A percentile compares a stretch with the other conserved stretches of the same genome.
phyloP scores from a whole-genome alignment of 2,797 vertebrate genomes.

The Paramormyrops hopkinsi region DNA sequence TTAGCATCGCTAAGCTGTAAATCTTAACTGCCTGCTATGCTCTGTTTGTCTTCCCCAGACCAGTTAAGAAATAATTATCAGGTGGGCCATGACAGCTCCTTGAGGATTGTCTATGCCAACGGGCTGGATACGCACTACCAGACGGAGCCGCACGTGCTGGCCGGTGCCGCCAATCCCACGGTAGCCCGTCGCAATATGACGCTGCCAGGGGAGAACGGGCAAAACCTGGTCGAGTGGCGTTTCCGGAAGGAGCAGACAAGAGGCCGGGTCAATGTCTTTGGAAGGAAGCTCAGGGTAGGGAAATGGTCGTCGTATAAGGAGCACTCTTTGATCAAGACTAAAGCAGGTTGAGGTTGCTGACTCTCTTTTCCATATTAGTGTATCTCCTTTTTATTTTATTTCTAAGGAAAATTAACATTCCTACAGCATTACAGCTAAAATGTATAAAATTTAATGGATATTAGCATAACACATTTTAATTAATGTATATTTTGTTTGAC shows the following conservation, averaged over 20 bases:
- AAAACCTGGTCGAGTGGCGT: constrained; percentile 95
- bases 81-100: constrained; percentile 86
- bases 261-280: constrained; percentile 92
- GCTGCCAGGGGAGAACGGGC: constrained; percentile 85
- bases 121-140: constrained; percentile 94
- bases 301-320: not conserved
- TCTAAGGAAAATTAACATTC: not conserved
- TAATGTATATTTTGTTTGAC: not conserved
- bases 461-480: not conserved
- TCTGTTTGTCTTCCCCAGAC: constrained; percentile 60
- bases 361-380: not conserved
- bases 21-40: not conserved
- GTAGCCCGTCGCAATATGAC: constrained; percentile 95
- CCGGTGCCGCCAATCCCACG: constrained; percentile 88
- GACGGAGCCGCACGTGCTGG: constrained; percentile 89
- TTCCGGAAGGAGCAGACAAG: constrained; percentile 93
- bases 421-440: not conserved
- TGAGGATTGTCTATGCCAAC: constrained; percentile 88
- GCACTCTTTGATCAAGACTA: not conserved
- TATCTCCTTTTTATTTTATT: not conserved
- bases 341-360: not conserved
- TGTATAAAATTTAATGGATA: not conserved
- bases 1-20: not conserved
- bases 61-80: constrained; percentile 91
- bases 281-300: constrained; percentile 86